Evolutionary conservation across 2,113 vertebrate genomes (phyloP), one percentile per base, ranked within the genome.

Genomic region (Oncorhynchus nerka): DNA sequence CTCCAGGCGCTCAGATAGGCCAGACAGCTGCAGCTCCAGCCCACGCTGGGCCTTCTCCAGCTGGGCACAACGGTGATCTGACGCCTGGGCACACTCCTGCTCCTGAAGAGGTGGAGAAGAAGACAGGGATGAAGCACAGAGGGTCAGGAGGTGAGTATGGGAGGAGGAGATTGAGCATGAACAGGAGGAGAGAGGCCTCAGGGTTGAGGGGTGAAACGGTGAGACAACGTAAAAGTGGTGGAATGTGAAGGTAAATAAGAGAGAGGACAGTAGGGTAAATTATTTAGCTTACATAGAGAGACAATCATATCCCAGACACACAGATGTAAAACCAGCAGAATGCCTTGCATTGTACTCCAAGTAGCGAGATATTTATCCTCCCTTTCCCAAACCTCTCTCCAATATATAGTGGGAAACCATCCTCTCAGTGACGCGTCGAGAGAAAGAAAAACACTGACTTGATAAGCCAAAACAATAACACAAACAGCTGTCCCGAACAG

Each of bases 11-110:
- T 85, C 88, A 5, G 86, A 88, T 51, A 94, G 85, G 39, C 89
- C 88, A 0, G 74, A 86, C 79, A 94, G 86, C 86, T 92, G 92
- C 4, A 39, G 75, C 85, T 94, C 90, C 77, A 94, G 85, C 73
- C 93, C 92, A 1, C 80, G 65, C 45, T 78, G 87, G 66, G 83
- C 83, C 85, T 91, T 89, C 69, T 88, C 89, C 90, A 93, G 86
- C 73, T 92, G 91, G 74, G 77, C 34, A 6, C 92, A 93, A 76
- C 82, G 89, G 76, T 91, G 88, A 75, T 93, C 91, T 3, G 89
- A 89, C 4, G 77, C 91, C 85, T 89, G 89, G 74, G 82, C 72
- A 34, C 86, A 86, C 79, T 91, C 89, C 82, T 91, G 91, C 69
- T 93, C 93, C 92, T 93, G 79, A 13, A 61, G 66, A 20, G 51